These are phyloP conservation scores for Gobionotothen gibberifrons DNA, from an alignment of 2,797 vertebrate genomes.

Conservation along the genomic window DNA sequence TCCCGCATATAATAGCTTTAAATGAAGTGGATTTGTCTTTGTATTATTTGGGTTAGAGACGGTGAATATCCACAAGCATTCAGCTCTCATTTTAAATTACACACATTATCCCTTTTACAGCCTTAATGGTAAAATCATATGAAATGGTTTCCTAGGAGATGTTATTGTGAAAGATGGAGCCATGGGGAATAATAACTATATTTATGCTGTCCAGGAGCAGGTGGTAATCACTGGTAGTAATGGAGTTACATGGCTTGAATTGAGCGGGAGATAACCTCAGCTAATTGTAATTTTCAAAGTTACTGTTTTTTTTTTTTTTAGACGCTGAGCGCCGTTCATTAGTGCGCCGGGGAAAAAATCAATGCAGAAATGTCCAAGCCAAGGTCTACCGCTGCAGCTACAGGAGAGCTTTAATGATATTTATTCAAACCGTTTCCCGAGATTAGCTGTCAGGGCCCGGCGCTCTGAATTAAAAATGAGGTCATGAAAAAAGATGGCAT, in stretches of 20 bases:
- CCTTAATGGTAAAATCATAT: constrained; percentile 75
- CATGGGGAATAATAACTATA: constrained; percentile 75
- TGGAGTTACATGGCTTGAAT: constrained; percentile 67
- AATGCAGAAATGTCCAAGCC: constrained; percentile 76
- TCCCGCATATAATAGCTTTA: constrained; percentile 64
- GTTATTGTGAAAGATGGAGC: constrained; percentile 78
- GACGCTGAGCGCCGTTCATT: constrained; percentile 67
- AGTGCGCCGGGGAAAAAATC: constrained; percentile 67
- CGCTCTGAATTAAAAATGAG: constrained; percentile 85
- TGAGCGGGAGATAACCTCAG: constrained; percentile 75
- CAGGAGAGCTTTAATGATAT: constrained; percentile 83
- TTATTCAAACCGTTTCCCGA: constrained; percentile 84
- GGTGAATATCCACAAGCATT: constrained; percentile 62
- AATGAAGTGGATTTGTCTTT: constrained; percentile 63
- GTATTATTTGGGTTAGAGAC: constrained; percentile 68
- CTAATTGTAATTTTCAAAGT: constrained; percentile 80
- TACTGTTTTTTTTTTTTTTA: constrained; percentile 67
- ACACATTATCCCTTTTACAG: constrained; percentile 75
- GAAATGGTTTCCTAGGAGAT: constrained; percentile 80
- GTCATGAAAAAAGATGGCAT: constrained; percentile 86
- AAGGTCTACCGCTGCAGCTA: constrained; percentile 74
- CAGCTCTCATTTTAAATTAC: constrained; percentile 70
- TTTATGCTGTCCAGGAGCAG: constrained; percentile 75
- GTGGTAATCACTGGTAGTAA: constrained; percentile 72
- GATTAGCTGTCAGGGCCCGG: constrained; percentile 83